Evolutionary conservation across 2,113 vertebrate species (phyloP).

Genomic region (Plotosus lineatus): DNA sequence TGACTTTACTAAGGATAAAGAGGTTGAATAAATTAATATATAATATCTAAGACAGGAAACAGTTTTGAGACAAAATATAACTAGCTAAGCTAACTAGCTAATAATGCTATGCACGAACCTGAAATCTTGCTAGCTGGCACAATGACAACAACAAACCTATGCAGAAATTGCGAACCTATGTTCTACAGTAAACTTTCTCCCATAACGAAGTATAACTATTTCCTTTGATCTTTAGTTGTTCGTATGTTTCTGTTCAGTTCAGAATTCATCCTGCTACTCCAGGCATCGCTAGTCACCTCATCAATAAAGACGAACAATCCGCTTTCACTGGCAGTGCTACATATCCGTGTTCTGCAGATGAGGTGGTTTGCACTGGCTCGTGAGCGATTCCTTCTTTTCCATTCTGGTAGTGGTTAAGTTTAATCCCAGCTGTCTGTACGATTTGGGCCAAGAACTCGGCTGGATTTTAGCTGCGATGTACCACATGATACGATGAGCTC

Average conservation of each 20-base stretch:
- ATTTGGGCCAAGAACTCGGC: not conserved
- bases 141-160: not conserved
- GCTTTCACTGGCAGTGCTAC: constrained; percentile 8
- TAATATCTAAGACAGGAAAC: not conserved
- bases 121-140: not conserved
- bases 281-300: constrained; percentile 11
- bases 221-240: not conserved
- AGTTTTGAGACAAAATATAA: not conserved
- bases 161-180: not conserved
- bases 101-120: not conserved
- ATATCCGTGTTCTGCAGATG: constrained; percentile 7
- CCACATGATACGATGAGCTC: not conserved
- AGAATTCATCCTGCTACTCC: not conserved
- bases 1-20: too few relatives aligned
- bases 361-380: constrained; percentile 10
- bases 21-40: too few relatives aligned
- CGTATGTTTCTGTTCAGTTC: constrained; percentile 1
- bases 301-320: not conserved
- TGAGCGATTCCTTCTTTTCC: constrained; percentile 5
- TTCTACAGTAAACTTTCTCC: not conserved
- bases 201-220: too few relatives aligned
- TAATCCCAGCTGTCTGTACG: constrained; percentile 11
- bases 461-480: not conserved
- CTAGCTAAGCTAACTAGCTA: not conserved
- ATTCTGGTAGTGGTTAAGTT: constrained; percentile 10